Evolutionary conservation across 2,113 vertebrate species (phyloP).

Genomic region (Muntiacus reevesi): DNA sequence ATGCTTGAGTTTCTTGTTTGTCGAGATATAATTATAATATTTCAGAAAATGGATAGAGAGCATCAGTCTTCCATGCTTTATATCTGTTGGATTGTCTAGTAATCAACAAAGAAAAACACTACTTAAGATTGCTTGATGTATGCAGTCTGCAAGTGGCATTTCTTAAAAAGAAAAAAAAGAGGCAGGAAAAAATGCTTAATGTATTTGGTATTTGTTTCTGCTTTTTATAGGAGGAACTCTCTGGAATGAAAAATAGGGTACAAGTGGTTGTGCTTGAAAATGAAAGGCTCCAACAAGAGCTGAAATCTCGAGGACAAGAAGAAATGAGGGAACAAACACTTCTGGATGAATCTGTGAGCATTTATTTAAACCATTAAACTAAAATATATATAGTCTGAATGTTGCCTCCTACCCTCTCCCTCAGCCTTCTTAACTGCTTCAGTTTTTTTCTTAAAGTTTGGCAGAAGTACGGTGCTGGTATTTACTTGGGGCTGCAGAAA

Average conservation of each 20-base stretch:
- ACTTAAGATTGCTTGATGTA: neutral
- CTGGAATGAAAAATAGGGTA: constrained; percentile 86
- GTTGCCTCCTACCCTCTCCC: neutral
- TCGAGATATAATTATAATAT: neutral
- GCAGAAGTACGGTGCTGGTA: neutral
- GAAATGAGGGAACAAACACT: constrained; percentile 84
- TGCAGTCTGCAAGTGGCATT: neutral
- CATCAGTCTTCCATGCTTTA: neutral
- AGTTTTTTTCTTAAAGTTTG: neutral
- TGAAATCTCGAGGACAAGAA: constrained; percentile 83
- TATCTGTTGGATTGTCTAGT: neutral
- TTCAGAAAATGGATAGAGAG: neutral
- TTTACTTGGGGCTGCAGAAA: neutral
- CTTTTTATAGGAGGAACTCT: constrained; percentile 89
- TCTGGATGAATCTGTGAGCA: constrained; percentile 80
- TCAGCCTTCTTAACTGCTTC: neutral
- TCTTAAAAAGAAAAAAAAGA: neutral
- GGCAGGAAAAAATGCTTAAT: neutral
- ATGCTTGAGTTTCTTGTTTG: neutral
- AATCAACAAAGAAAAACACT: neutral
- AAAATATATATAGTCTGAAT: neutral
- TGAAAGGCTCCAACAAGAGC: constrained; percentile 85
- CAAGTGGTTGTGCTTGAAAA: constrained; percentile 90
- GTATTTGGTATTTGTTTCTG: constrained; percentile 22
- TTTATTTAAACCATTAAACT: neutral